Conservation (phyloP, 2,797 vertebrate genomes). For the Molossus molossus region DNA sequence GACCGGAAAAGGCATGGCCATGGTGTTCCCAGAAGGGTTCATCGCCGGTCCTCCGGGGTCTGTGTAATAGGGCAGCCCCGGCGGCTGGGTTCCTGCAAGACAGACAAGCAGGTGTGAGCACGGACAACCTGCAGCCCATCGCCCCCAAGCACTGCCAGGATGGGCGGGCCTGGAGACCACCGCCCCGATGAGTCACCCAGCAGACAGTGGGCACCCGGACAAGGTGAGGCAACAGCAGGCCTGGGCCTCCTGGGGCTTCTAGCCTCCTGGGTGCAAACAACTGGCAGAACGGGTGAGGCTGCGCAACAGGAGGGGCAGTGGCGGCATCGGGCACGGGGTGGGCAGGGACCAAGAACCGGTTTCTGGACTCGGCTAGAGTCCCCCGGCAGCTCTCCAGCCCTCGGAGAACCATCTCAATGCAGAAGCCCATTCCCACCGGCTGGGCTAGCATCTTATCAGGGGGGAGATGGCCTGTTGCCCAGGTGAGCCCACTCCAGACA, state of each 20-base stretch:
- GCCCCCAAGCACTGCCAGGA: accelerated
- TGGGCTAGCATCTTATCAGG: neutral
- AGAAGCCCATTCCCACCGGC: neutral
- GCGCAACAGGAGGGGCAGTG: accelerated
- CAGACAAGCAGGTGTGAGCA: neutral
- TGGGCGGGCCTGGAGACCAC: accelerated
- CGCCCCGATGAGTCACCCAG: accelerated
- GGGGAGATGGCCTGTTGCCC: neutral
- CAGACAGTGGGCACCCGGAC: neutral
- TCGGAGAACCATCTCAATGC: neutral
- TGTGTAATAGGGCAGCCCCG: conserved; percentile 93
- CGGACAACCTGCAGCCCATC: neutral
- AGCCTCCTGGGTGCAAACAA: accelerated
- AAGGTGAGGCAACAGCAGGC: neutral
- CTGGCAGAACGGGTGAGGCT: neutral
- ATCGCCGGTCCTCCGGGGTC: conserved; percentile 92
- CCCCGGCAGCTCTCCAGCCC: too few relatives aligned
- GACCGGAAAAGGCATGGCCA: conserved; percentile 92
- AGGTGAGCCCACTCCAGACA: neutral
- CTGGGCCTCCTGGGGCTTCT: neutral
- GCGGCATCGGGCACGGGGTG: accelerated
- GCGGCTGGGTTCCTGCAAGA: conserved; percentile 94
- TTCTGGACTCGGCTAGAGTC: neutral
- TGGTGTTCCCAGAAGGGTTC: conserved; percentile 85
- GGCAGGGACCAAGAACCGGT: neutral